phyloP scores from a whole-genome alignment of 2,888 invertebrate species.

The Tupiocoris notatus region DNA sequence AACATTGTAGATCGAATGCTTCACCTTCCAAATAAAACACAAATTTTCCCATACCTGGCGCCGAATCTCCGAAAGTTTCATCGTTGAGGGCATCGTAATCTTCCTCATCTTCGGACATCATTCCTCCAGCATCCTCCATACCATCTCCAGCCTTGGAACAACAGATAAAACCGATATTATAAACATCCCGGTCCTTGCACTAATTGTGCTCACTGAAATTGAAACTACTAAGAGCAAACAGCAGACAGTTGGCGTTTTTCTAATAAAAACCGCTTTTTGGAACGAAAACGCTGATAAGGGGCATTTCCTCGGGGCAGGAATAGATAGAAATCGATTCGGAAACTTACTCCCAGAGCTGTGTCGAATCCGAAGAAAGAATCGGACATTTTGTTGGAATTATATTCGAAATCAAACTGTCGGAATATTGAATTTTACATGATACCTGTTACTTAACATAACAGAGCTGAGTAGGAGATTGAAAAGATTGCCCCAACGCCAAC shows the following conservation, averaged over 20 bases:
- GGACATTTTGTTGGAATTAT: conserved; percentile 35
- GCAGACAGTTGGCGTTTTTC: too few species aligned
- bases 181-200: too few species aligned
- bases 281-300: too few species aligned
- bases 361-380: conserved; percentile 47
- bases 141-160: conserved; percentile 36
- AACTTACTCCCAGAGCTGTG: conserved; percentile 42
- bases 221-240: too few species aligned
- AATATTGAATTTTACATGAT: conserved; percentile 13
- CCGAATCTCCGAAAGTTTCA: conserved; percentile 80
- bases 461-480: not conserved
- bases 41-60: too few species aligned
- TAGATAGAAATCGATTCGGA: too few species aligned
- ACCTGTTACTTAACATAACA: conserved; percentile 44
- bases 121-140: conserved; percentile 41
- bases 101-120: conserved; percentile 61
- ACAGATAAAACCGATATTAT: too few species aligned
- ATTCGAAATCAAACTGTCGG: not conserved
- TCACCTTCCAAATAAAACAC: too few species aligned
- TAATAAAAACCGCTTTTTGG: too few species aligned
- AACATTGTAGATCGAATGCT: too few species aligned
- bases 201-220: too few species aligned
- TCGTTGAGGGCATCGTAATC: conserved; percentile 90
- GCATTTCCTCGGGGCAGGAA: too few species aligned
- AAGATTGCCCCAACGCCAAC: not conserved